phyloP scores from a whole-genome alignment of 1,140 invertebrate genomes.

The Drosophila setifemur region DNA sequence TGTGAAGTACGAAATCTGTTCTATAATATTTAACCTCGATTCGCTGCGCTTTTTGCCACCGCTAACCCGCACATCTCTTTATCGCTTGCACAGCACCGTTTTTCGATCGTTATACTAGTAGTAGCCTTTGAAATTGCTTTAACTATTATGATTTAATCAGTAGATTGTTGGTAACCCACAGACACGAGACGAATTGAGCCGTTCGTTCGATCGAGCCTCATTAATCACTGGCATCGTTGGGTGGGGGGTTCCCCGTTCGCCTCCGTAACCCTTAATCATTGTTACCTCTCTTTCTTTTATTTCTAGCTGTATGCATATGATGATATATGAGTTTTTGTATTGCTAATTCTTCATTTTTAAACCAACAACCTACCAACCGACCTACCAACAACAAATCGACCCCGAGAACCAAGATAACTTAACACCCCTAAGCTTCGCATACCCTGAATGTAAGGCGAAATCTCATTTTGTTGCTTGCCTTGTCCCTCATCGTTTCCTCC shows the following conservation, averaged over 20 bases:
- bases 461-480: conserved; percentile 31
- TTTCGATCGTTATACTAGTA: conserved; percentile 19
- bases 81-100: conserved; percentile 35
- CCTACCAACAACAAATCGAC: conserved; percentile 27
- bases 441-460: conserved; percentile 60
- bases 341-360: conserved; percentile 71
- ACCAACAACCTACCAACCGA: conserved; percentile 33
- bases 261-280: conserved; percentile 34
- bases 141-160: conserved; percentile 11
- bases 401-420: conserved; percentile 52
- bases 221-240: conserved; percentile 9
- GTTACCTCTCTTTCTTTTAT: conserved; percentile 71
- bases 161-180: too few relatives aligned
- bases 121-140: conserved; percentile 26
- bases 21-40: conserved; percentile 57
- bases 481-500: background rate
- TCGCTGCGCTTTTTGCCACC: conserved; percentile 34
- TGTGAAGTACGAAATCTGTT: conserved; percentile 82
- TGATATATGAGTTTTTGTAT: conserved; percentile 74
- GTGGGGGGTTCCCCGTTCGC: background rate
- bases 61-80: conserved; percentile 22
- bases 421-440: conserved; percentile 38
- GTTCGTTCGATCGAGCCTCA: conserved; percentile 4
- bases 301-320: conserved; percentile 77
- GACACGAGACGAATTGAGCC: conserved; percentile 7